A percentile compares a stretch with the other conserved stretches of the same genome.
Conservation (phyloP, 1,140 invertebrate genomes). For the Drosophila gunungcola region DNA sequence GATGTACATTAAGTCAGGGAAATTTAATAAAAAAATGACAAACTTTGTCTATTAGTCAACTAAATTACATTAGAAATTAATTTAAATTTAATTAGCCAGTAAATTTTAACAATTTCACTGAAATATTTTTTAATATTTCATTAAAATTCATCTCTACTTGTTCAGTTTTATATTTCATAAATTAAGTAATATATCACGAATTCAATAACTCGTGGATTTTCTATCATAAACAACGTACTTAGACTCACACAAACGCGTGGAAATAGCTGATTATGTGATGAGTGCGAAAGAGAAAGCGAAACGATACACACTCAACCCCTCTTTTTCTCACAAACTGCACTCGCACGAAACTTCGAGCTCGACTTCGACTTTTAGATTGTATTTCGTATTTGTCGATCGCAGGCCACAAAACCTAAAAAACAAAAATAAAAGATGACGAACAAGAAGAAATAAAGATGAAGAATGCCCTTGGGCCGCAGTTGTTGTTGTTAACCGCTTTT, state of each 20-base stretch:
- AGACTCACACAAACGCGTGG: neutral
- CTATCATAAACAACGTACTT: slow-evolving; percentile 4
- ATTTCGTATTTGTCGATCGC: slow-evolving; percentile 36
- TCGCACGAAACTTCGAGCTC: slow-evolving; percentile 33
- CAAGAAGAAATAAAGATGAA: slow-evolving; percentile 22
- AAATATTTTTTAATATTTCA: too few species aligned
- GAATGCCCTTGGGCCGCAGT: slow-evolving; percentile 33
- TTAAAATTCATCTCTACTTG: neutral
- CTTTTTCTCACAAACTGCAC: slow-evolving; percentile 1
- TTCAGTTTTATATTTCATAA: neutral
- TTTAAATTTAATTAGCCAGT: too few species aligned
- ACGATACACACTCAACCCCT: slow-evolving; percentile 9
- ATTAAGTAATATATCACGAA: neutral
- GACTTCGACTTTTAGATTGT: slow-evolving; percentile 33
- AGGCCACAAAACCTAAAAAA: slow-evolving; percentile 19
- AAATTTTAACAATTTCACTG: too few species aligned
- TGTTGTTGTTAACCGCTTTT: slow-evolving; percentile 19
- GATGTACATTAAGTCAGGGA: too few species aligned
- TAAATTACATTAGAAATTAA: too few species aligned
- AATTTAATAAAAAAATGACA: too few species aligned
- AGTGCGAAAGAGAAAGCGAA: slow-evolving; percentile 40
- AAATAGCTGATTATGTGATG: slow-evolving; percentile 61
- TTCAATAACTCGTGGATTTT: neutral
- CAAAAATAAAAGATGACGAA: slow-evolving; percentile 23
- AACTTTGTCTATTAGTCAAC: too few species aligned